phyloP scores from a whole-genome alignment of 2,113 vertebrate genomes.

The Ptilorrhoa leucosticta region DNA sequence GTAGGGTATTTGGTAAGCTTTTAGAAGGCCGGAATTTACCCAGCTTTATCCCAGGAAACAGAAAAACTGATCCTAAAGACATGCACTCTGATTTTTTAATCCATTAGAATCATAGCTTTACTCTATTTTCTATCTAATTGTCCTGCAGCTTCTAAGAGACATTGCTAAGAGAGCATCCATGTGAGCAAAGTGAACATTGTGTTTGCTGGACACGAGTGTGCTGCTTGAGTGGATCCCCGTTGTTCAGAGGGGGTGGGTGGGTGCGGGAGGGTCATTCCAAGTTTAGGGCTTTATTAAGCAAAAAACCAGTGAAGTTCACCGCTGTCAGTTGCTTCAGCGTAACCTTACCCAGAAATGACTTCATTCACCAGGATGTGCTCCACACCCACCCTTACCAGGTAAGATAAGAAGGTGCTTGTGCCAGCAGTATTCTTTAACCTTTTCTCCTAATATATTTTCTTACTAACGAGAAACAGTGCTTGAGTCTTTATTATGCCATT shows the following conservation, averaged over 20 bases:
- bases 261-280: neutral
- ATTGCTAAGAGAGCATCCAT: neutral
- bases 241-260: neutral
- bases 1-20: neutral
- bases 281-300: neutral
- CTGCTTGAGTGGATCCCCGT: neutral
- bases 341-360: neutral
- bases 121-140: neutral
- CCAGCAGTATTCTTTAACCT: neutral
- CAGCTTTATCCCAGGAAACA: neutral
- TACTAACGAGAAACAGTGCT: neutral
- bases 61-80: neutral
- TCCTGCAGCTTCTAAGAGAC: neutral
- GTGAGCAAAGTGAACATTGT: neutral
- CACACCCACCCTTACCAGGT: neutral
- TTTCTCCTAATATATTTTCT: neutral
- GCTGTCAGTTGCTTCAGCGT: neutral
- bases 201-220: neutral
- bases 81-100: neutral
- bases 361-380: neutral
- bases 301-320: neutral
- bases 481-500: neutral
- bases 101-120: neutral
- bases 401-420: neutral
- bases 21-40: neutral